phyloP scores from a whole-genome alignment of 2,888 invertebrate species.

The Tortricodes alternella region DNA sequence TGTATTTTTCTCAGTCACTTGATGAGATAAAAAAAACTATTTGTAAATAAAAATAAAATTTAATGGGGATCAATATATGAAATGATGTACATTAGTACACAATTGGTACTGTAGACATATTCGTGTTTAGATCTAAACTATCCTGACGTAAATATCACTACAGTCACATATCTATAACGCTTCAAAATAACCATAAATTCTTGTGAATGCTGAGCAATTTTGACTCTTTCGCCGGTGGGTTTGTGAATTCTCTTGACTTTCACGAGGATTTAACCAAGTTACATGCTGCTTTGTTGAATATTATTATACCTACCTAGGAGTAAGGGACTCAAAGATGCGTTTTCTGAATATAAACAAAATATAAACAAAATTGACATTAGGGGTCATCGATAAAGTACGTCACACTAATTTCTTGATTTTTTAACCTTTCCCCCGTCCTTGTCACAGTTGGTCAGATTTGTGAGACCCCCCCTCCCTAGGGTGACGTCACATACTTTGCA shows the following conservation, averaged over 20 bases:
- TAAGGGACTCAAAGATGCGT: constrained; percentile 73
- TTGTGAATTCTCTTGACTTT: constrained; percentile 48
- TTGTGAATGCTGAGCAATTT: constrained; percentile 54
- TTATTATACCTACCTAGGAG: constrained; percentile 70
- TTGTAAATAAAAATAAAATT: constrained; percentile 80
- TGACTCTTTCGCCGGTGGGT: constrained; percentile 41
- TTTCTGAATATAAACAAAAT: too few species aligned
- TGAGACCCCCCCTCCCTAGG: too few species aligned
- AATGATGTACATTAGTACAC: constrained; percentile 77
- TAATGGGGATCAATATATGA: constrained; percentile 81
- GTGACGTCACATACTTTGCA: too few species aligned
- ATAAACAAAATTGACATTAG: too few species aligned
- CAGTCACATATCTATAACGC: constrained; percentile 59
- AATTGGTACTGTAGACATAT: constrained; percentile 79
- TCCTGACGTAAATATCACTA: constrained; percentile 60
- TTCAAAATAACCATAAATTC: constrained; percentile 50
- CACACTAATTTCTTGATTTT: too few species aligned
- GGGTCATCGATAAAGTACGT: too few species aligned
- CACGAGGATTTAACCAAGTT: constrained; percentile 58
- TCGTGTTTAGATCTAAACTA: constrained; percentile 75
- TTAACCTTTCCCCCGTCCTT: too few species aligned
- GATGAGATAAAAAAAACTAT: constrained; percentile 66
- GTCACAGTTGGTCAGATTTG: too few species aligned
- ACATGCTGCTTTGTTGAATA: constrained; percentile 66
- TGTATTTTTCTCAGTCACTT: constrained; percentile 49